A percentile compares a stretch with the other conserved stretches of the same genome.
Conservation (phyloP, 2,113 vertebrate genomes). For the Rhinopomastus cyanomelas region DNA sequence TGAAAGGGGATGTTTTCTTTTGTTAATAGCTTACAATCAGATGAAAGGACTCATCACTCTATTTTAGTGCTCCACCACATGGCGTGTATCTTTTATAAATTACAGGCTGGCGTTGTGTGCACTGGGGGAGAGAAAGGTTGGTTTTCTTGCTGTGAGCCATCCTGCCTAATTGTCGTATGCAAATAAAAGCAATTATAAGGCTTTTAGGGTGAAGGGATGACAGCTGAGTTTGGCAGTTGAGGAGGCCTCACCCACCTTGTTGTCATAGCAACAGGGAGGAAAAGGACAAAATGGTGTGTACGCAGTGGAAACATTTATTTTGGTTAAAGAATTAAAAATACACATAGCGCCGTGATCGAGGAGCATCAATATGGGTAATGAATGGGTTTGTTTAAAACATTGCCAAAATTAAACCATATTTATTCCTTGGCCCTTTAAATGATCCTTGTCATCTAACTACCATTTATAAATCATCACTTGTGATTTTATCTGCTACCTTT, state of each 20-base stretch:
- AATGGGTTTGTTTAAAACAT: constrained; percentile 80
- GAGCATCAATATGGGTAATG: constrained; percentile 73
- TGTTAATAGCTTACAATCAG: constrained; percentile 88
- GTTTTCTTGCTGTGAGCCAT: constrained; percentile 98
- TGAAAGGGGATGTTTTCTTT: constrained; percentile 87
- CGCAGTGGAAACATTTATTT: constrained; percentile 80
- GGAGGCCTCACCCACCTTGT: constrained; percentile 97
- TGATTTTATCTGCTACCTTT: constrained; percentile 75
- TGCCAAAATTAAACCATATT: constrained; percentile 77
- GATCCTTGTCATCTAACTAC: constrained; percentile 79
- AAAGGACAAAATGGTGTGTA: constrained; percentile 83
- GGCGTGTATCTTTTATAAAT: constrained; percentile 88
- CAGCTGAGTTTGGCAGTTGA: constrained; percentile 98
- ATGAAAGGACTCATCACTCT: constrained; percentile 85
- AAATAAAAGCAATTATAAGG: constrained; percentile 99
- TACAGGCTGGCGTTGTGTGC: constrained; percentile 85
- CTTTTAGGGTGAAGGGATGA: constrained; percentile 99
- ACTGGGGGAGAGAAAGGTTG: constrained; percentile 94
- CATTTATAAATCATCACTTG: constrained; percentile 76
- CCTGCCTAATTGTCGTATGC: constrained; percentile 99
- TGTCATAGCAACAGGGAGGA: constrained; percentile 96
- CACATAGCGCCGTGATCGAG: constrained; percentile 68
- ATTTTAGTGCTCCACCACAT: constrained; percentile 85
- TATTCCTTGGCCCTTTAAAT: constrained; percentile 72
- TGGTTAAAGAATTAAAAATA: constrained; percentile 78